phyloP scores from a whole-genome alignment of 92 coral and sea anemone genomes.

The Parazoanthus swiftii region DNA sequence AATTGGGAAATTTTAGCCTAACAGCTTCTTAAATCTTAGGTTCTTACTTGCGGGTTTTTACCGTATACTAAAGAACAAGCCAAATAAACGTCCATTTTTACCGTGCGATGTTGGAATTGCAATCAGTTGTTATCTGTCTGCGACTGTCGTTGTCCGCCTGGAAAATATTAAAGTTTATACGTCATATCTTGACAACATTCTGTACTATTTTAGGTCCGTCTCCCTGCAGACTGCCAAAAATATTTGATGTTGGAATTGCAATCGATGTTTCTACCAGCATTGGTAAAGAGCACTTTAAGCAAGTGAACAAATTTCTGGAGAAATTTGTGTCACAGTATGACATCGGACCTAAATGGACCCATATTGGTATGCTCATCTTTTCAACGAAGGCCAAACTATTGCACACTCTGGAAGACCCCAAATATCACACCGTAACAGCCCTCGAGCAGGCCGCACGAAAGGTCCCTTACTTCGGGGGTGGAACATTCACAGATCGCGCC shows the following conservation, averaged over 20 bases:
- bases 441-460: constrained; percentile 1
- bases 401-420: constrained; percentile 28
- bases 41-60: no score
- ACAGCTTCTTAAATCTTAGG: no score
- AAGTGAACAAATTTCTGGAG: not conserved
- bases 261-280: constrained; percentile 35
- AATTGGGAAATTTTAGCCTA: no score
- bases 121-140: no score
- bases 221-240: not conserved
- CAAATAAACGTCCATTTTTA: not conserved
- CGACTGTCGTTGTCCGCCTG: no score
- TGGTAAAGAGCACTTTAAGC: not conserved
- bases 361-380: not conserved
- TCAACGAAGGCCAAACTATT: not conserved
- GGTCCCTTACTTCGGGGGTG: constrained; percentile 29
- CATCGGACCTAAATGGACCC: not conserved
- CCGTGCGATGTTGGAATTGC: no score
- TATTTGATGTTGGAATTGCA: constrained; percentile 18
- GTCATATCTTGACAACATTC: no score
- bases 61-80: no score
- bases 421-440: not conserved
- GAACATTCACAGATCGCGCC: constrained; percentile 29
- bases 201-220: not conserved
- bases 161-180: not conserved
- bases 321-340: not conserved